Evolutionary conservation across 2,113 vertebrate species (phyloP).

Genomic region (Pavo muticus): DNA sequence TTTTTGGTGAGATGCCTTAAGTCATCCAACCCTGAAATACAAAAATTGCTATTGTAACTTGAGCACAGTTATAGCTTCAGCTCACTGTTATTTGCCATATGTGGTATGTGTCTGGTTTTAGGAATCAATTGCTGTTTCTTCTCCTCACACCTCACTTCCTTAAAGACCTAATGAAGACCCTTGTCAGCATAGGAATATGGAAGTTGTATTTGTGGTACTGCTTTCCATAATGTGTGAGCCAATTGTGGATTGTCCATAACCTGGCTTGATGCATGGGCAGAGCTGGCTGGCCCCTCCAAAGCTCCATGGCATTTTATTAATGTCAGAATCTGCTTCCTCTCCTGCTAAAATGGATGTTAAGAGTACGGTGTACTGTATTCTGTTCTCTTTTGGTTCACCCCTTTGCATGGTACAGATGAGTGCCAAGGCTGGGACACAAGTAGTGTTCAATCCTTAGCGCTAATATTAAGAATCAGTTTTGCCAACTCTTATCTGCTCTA

Average conservation of each 20-base stretch:
- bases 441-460: neutral
- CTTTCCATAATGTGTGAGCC: fast-evolving
- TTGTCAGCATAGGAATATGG: neutral
- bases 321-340: neutral
- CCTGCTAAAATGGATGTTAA: neutral
- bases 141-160: neutral
- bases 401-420: neutral
- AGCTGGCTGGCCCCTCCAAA: neutral
- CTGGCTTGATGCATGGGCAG: fast-evolving
- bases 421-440: neutral
- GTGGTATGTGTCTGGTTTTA: neutral
- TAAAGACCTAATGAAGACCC: neutral
- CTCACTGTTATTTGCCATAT: neutral
- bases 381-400: neutral
- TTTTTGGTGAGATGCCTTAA: neutral
- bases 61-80: neutral
- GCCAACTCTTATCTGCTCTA: neutral
- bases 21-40: neutral
- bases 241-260: neutral
- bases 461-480: neutral
- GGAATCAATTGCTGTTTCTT: neutral
- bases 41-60: neutral
- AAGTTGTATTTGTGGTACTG: neutral
- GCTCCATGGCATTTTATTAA: neutral
- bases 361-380: too few relatives aligned